Evolutionary conservation across 2,888 invertebrate species (phyloP), one percentile per base, ranked within the genome.

Genomic region (Marasmarcha lunaedactyla): DNA sequence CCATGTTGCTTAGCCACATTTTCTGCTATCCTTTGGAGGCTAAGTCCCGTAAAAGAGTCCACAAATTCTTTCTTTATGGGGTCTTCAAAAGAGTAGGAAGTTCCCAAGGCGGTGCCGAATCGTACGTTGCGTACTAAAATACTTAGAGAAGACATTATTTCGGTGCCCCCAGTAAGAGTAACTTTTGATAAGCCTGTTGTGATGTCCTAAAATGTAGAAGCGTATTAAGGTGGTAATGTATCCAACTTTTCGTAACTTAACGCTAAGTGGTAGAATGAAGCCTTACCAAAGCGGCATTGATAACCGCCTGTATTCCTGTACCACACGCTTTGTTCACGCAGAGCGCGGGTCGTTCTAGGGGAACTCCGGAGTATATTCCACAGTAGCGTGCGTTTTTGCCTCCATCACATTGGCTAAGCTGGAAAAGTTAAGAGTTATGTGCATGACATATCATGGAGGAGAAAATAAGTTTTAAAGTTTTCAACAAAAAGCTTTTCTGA

Each of bases 321-420:
- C 98, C 99, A 71, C 98, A 98, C 11, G 98, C 84, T 48, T 97
- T 87, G 72, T 97, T 98, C 10, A 98, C 88, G 13, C 90, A 90
- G 5, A 95, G 71, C 0, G 97, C 96, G n/a, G 97, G 95, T 44
- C 86, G 90, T 15, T 92, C 90, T 43, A 91, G 66, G 1, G 97
- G 94, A 26, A 98, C 89, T 33, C 96, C 97, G 44, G 89, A 87
- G 52, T 90, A 87, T 9, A 97, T 83, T 0, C 90, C 88, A 41
- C 92, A 91, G 71, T 98, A 97, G 26, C 98, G 87, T 0, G 98
- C 88, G 42, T 96, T 81, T 60, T 94, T 95, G 6, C 88, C 88
- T 13, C 95, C 95, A 83, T 98, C 97, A 7, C 89, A 76, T 43
- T 95, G 90, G 13, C 93, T 87, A 10, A 85, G 78, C 91, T 93